Evolutionary conservation across 2,113 vertebrate genomes (phyloP), one percentile per base, ranked within the genome.

Genomic region (Elachura formosa): DNA sequence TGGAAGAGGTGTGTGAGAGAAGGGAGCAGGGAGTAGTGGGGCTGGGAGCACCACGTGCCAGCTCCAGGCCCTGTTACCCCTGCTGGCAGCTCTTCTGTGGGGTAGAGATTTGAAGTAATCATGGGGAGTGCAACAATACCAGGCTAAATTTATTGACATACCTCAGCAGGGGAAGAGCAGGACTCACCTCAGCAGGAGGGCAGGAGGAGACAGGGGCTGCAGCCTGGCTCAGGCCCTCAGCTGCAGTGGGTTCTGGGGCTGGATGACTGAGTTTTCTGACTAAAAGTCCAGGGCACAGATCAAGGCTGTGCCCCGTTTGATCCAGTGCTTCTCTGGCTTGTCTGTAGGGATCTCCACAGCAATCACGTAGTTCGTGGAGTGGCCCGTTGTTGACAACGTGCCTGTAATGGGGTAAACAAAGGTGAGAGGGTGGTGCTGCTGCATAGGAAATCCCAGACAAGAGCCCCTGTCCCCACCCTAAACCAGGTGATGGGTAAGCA

Each of bases 281-380:
- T 98, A 99, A 94, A 99, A 99, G 95, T 99, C 98, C 91, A 99
- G 97, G 36, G 98, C 98, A 67, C 99, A 99, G 96, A 99, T 98
- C 83, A 99, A 97, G 28, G 99, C 98, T 4, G 98, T 98, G 41
- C 99, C 99, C 40, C 96, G 96, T 96, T 99, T 99, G 97, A 99
- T 98, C 99, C 99, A 99, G 97, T 99, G 98, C 77, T 96, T 96
- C 96, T 98, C 98, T 2, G 94, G 88, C 41, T 86, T 96, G 69
- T 96, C 52, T 0, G 97, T 98, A n/a, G 98, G 98, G 91, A 99
- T 98, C 96, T 99, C 99, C 95, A 99, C 98, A 8, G 99, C 98
- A 16, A 98, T 98, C 83, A 99, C 97, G 0, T 98, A 99, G 96
- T 99, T 99, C 61, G 99, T 99, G 56, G 99, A 99, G 87, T 99